phyloP scores from a whole-genome alignment of 2,888 invertebrate genomes.

The Trachelus iudaicus region DNA sequence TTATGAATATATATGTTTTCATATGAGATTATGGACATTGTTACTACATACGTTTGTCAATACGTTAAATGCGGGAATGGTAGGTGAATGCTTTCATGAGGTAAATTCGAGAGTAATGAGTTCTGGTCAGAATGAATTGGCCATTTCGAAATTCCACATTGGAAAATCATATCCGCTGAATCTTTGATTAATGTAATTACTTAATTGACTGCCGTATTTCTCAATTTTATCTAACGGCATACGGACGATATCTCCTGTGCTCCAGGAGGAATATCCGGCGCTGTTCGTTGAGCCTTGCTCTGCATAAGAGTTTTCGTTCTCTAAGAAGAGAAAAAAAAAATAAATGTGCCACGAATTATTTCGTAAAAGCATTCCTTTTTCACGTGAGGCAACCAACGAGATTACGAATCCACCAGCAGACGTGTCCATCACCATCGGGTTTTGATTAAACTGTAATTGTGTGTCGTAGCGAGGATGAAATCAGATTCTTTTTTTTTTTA shows the following conservation, averaged over 20 bases:
- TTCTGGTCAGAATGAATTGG: background rate
- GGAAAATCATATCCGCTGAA: conserved; percentile 35
- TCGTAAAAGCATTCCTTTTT: background rate
- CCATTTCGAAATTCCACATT: conserved; percentile 30
- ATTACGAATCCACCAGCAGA: background rate
- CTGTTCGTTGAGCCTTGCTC: conserved; percentile 27
- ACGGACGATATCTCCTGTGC: conserved; percentile 16
- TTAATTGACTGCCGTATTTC: conserved; percentile 41
- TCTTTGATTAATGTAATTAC: conserved; percentile 40
- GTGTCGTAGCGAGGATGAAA: background rate
- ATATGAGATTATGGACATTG: too few species aligned
- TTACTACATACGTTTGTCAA: background rate
- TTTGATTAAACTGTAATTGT: background rate
- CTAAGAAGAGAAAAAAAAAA: background rate
- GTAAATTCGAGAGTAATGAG: background rate
- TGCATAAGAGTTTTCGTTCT: conserved; percentile 27
- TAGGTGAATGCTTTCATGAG: background rate
- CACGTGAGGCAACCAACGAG: background rate
- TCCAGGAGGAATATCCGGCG: conserved; percentile 31
- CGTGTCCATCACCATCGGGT: background rate
- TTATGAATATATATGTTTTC: background rate
- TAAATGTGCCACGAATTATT: background rate
- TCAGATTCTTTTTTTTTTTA: background rate
- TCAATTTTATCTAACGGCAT: conserved; percentile 25
- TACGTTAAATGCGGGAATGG: background rate